A percentile compares a stretch with the other conserved stretches of the same genome.
These are phyloP conservation scores for Athalia circularis DNA, from an alignment of 2,888 invertebrate species.

Conservation along the genomic window DNA sequence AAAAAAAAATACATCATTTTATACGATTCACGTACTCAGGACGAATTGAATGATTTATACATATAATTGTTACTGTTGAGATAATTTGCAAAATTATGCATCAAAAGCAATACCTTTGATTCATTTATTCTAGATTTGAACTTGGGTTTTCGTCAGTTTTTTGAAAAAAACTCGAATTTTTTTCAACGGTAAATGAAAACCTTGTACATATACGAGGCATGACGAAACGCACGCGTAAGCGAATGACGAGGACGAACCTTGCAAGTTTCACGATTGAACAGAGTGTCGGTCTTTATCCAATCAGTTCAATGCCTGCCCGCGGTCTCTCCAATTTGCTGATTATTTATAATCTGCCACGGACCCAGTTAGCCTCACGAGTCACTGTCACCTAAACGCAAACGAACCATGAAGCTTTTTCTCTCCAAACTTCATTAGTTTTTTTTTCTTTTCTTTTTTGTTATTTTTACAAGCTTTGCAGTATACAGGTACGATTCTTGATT, in stretches of 20 bases:
- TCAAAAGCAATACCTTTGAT: too few species aligned
- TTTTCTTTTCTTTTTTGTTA: background rate
- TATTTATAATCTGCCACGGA: slow-evolving; percentile 38
- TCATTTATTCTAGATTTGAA: too few species aligned
- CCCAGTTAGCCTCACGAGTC: slow-evolving; percentile 17
- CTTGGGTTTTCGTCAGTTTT: background rate
- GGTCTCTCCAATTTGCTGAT: slow-evolving; percentile 41
- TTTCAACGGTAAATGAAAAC: background rate
- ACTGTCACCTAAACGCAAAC: slow-evolving; percentile 2
- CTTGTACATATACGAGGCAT: background rate
- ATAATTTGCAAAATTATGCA: background rate
- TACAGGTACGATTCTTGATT: too few species aligned
- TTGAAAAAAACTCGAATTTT: background rate
- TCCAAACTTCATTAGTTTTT: background rate
- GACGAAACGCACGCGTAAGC: slow-evolving; percentile 29
- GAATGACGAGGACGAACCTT: slow-evolving; percentile 21
- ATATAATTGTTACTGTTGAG: background rate
- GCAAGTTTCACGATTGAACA: slow-evolving; percentile 31
- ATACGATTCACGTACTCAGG: too few species aligned
- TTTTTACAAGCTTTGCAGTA: background rate
- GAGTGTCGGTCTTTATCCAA: slow-evolving; percentile 46
- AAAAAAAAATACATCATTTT: too few species aligned
- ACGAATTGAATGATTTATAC: too few species aligned
- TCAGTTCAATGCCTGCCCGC: slow-evolving; percentile 43
- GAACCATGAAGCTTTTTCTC: background rate